Conservation (phyloP, 2,797 vertebrate species). For the Arnoldichthys spilopterus region DNA sequence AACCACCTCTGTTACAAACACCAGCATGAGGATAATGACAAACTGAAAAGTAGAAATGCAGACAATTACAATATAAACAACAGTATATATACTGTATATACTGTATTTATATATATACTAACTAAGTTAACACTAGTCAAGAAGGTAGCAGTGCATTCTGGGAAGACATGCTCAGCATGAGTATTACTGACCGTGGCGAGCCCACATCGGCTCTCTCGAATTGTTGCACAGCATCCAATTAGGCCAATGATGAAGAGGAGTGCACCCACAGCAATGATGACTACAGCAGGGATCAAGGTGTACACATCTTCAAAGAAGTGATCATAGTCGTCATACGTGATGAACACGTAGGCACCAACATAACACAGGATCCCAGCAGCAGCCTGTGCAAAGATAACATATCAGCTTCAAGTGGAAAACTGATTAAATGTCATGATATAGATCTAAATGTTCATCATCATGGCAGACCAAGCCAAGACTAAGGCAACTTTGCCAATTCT, state of each 20-base stretch:
- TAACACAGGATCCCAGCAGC: constrained; percentile 97
- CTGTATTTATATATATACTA: too few relatives aligned
- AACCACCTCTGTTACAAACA: constrained; percentile 95
- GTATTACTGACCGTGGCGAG: constrained; percentile 86
- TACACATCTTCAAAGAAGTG: constrained; percentile 98
- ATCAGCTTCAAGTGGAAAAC: background rate
- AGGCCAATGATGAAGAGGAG: constrained; percentile 95
- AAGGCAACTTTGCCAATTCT: too few relatives aligned
- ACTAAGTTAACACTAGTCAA: too few relatives aligned
- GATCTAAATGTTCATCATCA: background rate
- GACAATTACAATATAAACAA: constrained; percentile 7
- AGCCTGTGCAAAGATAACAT: constrained; percentile 76
- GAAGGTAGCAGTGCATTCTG: too few relatives aligned
- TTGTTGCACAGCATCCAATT: constrained; percentile 96
- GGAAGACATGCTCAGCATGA: background rate
- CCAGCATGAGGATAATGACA: constrained; percentile 93
- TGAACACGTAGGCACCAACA: constrained; percentile 97
- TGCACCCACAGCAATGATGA: constrained; percentile 93
- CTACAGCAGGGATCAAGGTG: constrained; percentile 90
- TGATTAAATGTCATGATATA: background rate
- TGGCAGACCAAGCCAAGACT: background rate
- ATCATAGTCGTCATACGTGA: constrained; percentile 97
- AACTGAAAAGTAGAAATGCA: constrained; percentile 81
- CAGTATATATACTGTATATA: too few relatives aligned
- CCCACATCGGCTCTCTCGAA: constrained; percentile 94